Evolutionary conservation across 2,113 vertebrate genomes (phyloP).

Genomic region (Pelvicachromis taeniatus): DNA sequence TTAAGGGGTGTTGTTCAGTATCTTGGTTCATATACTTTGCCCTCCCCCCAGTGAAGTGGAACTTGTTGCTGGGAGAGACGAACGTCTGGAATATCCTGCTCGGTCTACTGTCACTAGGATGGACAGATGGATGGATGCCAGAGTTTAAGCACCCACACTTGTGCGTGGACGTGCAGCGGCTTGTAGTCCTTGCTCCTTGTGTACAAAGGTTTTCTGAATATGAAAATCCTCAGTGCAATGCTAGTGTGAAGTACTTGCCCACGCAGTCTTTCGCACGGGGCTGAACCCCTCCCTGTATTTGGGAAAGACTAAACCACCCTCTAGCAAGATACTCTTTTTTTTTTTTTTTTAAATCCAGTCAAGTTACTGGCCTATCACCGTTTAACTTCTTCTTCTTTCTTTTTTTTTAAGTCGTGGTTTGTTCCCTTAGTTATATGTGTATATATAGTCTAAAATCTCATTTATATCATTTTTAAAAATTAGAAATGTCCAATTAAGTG

Average conservation of each 20-base stretch:
- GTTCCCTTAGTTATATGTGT: not conserved
- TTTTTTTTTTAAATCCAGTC: not conserved
- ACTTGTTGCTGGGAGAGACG: not conserved
- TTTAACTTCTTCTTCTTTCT: not conserved
- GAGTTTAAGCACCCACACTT: not conserved
- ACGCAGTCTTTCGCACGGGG: not conserved
- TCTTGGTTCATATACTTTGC: not conserved
- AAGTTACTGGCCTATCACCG: not conserved
- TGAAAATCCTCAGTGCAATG: not conserved
- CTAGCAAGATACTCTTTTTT: not conserved
- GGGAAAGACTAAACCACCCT: not conserved
- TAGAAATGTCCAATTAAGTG: not conserved
- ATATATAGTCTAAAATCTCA: not conserved
- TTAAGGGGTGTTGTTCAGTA: not conserved
- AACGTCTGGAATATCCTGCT: not conserved
- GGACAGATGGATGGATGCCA: not conserved
- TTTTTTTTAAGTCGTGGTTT: not conserved
- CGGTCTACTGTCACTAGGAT: not conserved
- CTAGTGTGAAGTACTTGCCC: not conserved
- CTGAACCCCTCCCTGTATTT: not conserved
- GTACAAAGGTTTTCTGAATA: not conserved
- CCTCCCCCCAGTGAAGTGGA: not conserved
- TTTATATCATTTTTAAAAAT: not conserved
- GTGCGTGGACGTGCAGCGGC: not conserved
- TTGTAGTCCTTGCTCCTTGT: not conserved